A percentile compares a stretch with the other conserved stretches of the same genome.
phyloP scores from a whole-genome alignment of 2,888 invertebrate species.

The Schizotus pectinicornis region DNA sequence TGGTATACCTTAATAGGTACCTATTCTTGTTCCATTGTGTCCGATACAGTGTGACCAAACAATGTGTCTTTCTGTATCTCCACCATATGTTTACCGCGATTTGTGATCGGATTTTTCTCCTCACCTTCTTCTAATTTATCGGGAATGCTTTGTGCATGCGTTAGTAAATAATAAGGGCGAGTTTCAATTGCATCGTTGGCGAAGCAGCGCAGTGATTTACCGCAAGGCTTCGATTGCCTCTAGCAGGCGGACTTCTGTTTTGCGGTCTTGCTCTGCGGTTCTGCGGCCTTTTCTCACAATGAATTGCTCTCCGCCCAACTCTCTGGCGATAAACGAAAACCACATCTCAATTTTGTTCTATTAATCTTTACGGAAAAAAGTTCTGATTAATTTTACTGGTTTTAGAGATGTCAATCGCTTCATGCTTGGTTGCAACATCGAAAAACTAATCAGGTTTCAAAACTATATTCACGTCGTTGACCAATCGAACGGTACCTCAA shows the following conservation, averaged over 20 bases:
- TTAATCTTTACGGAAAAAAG: background rate
- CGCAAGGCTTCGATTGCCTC: too few relatives aligned
- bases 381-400: too few relatives aligned
- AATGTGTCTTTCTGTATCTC: conserved; percentile 40
- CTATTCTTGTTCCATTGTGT: conserved; percentile 48
- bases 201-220: too few relatives aligned
- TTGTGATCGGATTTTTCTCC: background rate
- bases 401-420: too few relatives aligned
- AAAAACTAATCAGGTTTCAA: too few relatives aligned
- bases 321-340: conserved; percentile 5
- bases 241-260: conserved; percentile 1
- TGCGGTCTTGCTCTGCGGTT: conserved; percentile 12
- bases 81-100: conserved; percentile 28
- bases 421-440: too few relatives aligned
- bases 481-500: too few relatives aligned
- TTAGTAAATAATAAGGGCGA: background rate
- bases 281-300: conserved; percentile 2
- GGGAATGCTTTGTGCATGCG: too few relatives aligned
- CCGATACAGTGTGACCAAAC: conserved; percentile 46
- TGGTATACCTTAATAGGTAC: conserved; percentile 44
- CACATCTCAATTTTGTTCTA: background rate
- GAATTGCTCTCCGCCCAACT: conserved; percentile 5
- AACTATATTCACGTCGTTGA: too few relatives aligned
- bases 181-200: background rate
- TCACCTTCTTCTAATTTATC: conserved; percentile 5